phyloP scores from a whole-genome alignment of 2,888 invertebrate genomes.

The Lithophane semibrunnea region DNA sequence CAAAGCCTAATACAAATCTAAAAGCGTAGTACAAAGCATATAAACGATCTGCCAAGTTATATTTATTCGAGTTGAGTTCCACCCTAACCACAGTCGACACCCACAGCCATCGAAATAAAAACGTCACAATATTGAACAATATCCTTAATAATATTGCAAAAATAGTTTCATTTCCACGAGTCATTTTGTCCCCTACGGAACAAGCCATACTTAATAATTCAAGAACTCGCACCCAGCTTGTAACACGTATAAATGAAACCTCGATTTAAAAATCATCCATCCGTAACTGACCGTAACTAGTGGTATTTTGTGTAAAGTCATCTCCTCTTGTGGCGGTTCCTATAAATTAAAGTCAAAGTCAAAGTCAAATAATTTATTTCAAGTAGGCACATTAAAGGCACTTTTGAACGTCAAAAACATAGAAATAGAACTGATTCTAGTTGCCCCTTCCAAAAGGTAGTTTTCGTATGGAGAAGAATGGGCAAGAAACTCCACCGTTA shows the following conservation, averaged over 20 bases:
- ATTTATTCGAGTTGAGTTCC: background rate
- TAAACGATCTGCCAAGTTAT: background rate
- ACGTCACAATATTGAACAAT: conserved; percentile 40
- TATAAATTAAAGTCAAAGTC: too few relatives aligned
- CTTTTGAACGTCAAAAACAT: too few relatives aligned
- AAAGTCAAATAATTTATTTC: too few relatives aligned
- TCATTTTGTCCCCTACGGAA: conserved; percentile 51
- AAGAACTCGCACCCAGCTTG: conserved; percentile 34
- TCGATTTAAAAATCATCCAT: conserved; percentile 49
- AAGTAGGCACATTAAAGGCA: too few relatives aligned
- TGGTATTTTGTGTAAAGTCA: conserved; percentile 21
- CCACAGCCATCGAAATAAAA: conserved; percentile 20
- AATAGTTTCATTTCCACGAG: conserved; percentile 55
- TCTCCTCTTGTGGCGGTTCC: background rate
- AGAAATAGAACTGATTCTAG: too few relatives aligned
- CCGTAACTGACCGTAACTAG: conserved; percentile 23
- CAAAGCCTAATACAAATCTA: background rate
- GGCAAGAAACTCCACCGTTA: too few relatives aligned
- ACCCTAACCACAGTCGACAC: conserved; percentile 1
- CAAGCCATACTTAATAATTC: conserved; percentile 54
- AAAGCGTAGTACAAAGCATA: background rate
- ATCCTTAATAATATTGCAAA: conserved; percentile 29
- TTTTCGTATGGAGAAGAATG: too few relatives aligned
- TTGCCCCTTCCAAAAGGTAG: too few relatives aligned
- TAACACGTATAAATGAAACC: conserved; percentile 58